Conservation (phyloP, 2,888 invertebrate genomes). For the Pimpla rufipes region DNA sequence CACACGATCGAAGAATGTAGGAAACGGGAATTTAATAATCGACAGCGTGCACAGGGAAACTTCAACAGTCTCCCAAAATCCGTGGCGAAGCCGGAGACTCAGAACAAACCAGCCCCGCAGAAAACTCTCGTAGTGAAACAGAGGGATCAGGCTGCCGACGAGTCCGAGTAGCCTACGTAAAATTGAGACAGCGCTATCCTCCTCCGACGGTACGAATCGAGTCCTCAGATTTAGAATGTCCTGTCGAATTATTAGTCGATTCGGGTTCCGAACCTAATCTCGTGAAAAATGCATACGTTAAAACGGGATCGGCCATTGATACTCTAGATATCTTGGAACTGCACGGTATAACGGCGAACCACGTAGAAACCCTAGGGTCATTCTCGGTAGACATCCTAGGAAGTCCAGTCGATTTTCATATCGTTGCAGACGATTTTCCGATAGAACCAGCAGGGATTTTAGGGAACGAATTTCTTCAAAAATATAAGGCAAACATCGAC, state of each 20-base stretch:
- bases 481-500: slow-evolving; percentile 2
- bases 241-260: slow-evolving; percentile 8
- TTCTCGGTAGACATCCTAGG: not conserved
- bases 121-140: not conserved
- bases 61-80: slow-evolving; percentile 26
- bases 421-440: slow-evolving; percentile 25
- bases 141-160: slow-evolving; percentile 13
- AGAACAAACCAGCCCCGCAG: slow-evolving; percentile 13
- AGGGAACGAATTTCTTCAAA: slow-evolving; percentile 11
- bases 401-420: slow-evolving; percentile 7
- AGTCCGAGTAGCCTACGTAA: slow-evolving; percentile 32
- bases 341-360: slow-evolving; percentile 31
- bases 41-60: slow-evolving; percentile 23
- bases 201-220: slow-evolving; percentile 25
- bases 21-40: slow-evolving; percentile 27
- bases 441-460: slow-evolving; percentile 24
- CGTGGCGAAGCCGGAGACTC: slow-evolving; percentile 25
- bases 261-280: slow-evolving; percentile 41
- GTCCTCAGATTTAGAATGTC: not conserved
- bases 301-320: slow-evolving; percentile 4
- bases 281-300: slow-evolving; percentile 22
- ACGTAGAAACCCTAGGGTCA: slow-evolving; percentile 22
- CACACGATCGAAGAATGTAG: slow-evolving; percentile 31
- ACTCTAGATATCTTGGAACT: slow-evolving; percentile 18
- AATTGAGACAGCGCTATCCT: slow-evolving; percentile 28